A percentile compares a stretch with the other conserved stretches of the same genome.
Evolutionary conservation across 2,797 vertebrate species (phyloP).

Genomic region (Myoxocephalus aenaeus): DNA sequence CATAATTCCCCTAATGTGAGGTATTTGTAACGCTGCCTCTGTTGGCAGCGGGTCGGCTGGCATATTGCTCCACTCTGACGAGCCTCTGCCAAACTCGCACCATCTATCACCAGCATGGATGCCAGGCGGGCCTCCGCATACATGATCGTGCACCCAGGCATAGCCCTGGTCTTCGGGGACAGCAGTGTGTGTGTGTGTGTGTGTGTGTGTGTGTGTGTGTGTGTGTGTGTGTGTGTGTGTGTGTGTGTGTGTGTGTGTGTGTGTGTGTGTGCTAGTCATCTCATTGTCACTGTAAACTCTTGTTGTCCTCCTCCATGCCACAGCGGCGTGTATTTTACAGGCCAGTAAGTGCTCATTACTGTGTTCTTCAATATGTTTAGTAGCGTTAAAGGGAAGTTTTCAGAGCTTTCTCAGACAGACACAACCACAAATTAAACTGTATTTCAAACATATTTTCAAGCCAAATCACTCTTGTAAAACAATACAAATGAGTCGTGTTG

Average conservation of each 20-base stretch:
- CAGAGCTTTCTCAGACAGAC: neutral
- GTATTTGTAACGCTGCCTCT: slow-evolving; percentile 76
- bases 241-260: slow-evolving; percentile 15
- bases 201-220: slow-evolving; percentile 14
- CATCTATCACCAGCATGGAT: slow-evolving; percentile 59
- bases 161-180: slow-evolving; percentile 37
- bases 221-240: neutral
- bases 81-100: slow-evolving; percentile 50
- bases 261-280: slow-evolving; percentile 41
- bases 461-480: slow-evolving; percentile 1
- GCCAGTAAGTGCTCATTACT: slow-evolving; percentile 49
- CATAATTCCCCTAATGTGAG: slow-evolving; percentile 80
- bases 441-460: neutral
- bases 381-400: neutral
- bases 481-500: slow-evolving; percentile 22
- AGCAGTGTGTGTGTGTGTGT: slow-evolving; percentile 11
- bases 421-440: neutral
- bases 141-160: slow-evolving; percentile 47
- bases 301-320: slow-evolving; percentile 60
- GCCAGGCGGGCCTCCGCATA: slow-evolving; percentile 60
- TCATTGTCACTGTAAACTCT: slow-evolving; percentile 64
- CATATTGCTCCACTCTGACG: slow-evolving; percentile 47
- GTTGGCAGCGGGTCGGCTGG: slow-evolving; percentile 67
- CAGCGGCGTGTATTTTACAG: slow-evolving; percentile 54
- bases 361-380: slow-evolving; percentile 7